A percentile compares a stretch with the other conserved stretches of the same genome.
These are phyloP conservation scores for Oenanthe oenanthe DNA, from an alignment of 2,113 vertebrate species.

Conservation along the genomic window DNA sequence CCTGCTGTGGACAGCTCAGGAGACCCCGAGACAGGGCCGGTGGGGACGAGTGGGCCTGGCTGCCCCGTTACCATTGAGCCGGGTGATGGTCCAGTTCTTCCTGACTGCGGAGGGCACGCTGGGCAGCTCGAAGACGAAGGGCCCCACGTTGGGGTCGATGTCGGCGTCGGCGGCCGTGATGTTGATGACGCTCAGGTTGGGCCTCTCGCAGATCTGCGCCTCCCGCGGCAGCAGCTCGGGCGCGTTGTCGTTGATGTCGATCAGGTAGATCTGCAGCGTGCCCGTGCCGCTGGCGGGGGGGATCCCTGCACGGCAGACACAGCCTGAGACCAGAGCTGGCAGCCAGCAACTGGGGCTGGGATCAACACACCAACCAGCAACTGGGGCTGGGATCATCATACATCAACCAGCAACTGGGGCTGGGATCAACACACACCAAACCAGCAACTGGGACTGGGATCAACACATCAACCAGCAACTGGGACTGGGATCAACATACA, in stretches of 20 bases:
- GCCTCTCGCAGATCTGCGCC: constrained; percentile 93
- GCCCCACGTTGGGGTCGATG: constrained; percentile 90
- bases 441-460: too few relatives aligned
- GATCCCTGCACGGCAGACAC: constrained; percentile 75
- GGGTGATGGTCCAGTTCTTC: constrained; percentile 95
- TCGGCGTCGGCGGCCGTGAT: constrained; percentile 92
- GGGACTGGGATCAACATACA: too few relatives aligned
- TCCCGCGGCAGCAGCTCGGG: constrained; percentile 90
- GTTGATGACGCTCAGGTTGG: constrained; percentile 87
- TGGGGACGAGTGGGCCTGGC: neutral
- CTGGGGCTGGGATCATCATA: neutral
- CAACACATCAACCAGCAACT: too few relatives aligned
- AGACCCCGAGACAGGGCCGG: too few relatives aligned
- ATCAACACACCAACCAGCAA: too few relatives aligned
- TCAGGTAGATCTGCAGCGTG: constrained; percentile 93
- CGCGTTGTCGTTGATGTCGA: constrained; percentile 96
- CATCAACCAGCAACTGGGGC: too few relatives aligned
- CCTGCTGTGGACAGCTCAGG: too few relatives aligned
- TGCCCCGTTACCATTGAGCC: constrained; percentile 86
- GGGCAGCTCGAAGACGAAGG: constrained; percentile 95
- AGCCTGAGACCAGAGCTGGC: neutral
- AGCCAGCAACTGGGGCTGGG: too few relatives aligned
- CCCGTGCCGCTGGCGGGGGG: constrained; percentile 92
- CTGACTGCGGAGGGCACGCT: constrained; percentile 82
- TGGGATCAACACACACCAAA: too few relatives aligned